phyloP scores from a whole-genome alignment of 2,888 invertebrate genomes.

The Monochamus alternatus region DNA sequence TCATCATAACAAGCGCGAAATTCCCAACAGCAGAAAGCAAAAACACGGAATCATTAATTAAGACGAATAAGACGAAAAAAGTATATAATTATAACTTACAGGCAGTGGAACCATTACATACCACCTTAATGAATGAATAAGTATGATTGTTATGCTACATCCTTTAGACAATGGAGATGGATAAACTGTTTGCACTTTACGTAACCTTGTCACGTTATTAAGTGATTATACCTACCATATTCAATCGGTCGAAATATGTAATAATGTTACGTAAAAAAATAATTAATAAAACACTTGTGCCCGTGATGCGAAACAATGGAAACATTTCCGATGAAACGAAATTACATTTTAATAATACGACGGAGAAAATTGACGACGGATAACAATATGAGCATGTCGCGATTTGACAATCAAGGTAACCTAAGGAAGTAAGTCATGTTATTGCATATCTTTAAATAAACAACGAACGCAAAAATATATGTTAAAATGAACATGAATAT shows the following conservation, averaged over 20 bases:
- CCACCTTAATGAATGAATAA: conserved; percentile 14
- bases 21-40: not conserved
- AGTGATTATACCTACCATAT: not conserved
- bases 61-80: not conserved
- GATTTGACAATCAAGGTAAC: no score
- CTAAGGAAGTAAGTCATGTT: no score
- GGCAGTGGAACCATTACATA: not conserved
- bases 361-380: no score
- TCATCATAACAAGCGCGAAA: not conserved
- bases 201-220: conserved; percentile 18
- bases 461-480: no score
- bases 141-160: conserved; percentile 15
- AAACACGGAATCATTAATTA: conserved; percentile 11
- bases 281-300: conserved; percentile 1
- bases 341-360: not conserved
- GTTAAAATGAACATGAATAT: no score
- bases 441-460: no score
- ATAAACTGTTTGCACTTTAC: conserved; percentile 19
- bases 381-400: no score
- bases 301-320: no score
- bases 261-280: not conserved
- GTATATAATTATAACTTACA: conserved; percentile 6
- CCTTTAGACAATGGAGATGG: conserved; percentile 9
- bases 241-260: not conserved
- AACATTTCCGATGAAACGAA: not conserved